Conservation (phyloP, 2,888 invertebrate species). For the Sinhomidia bicolor region DNA sequence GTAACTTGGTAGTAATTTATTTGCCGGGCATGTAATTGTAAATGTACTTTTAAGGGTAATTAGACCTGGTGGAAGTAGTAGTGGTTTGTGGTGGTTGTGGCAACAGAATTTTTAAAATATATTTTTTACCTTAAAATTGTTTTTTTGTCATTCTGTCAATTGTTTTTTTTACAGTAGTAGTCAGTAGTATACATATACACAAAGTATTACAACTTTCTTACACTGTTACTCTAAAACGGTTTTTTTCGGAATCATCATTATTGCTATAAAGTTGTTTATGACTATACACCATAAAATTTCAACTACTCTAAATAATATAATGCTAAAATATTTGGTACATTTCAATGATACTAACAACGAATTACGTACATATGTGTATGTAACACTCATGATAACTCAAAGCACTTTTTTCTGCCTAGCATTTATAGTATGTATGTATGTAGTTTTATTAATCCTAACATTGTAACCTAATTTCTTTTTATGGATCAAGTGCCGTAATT, state of each 20-base stretch:
- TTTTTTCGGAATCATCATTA: slow-evolving; percentile 1
- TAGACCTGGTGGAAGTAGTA: not conserved
- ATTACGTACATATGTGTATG: too few species aligned
- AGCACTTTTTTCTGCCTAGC: too few species aligned
- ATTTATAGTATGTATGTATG: too few species aligned
- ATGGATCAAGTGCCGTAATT: not conserved
- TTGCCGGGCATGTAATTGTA: too few species aligned
- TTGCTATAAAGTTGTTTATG: too few species aligned
- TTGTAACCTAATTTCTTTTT: slow-evolving; percentile 36
- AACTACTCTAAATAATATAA: too few species aligned
- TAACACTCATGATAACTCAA: slow-evolving; percentile 5
- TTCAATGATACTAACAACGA: too few species aligned
- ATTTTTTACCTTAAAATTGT: slow-evolving; percentile 22
- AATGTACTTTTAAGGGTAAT: not conserved
- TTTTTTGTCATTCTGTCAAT: slow-evolving; percentile 38
- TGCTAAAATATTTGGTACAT: too few species aligned
- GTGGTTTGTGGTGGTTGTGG: not conserved
- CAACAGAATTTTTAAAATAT: slow-evolving; percentile 18
- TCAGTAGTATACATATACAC: slow-evolving; percentile 51
- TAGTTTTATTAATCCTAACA: too few species aligned
- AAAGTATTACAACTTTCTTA: slow-evolving; percentile 55
- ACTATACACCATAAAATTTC: too few species aligned
- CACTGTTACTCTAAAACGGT: not conserved
- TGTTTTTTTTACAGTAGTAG: slow-evolving; percentile 37
- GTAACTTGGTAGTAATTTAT: too few species aligned